These are phyloP conservation scores for fruit fly (Drosophila melanogaster) DNA, from an alignment of 1,140 invertebrate genomes.

Conservation along the genomic window Release_6_plus_ISO1_MT NC_004354.4:10476001-10476500, in stretches of 20 bases:
- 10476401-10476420: neutral
- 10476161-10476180: neutral
- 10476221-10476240: conserved; percentile 74
- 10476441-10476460: too few species aligned
- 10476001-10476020: conserved; percentile 67
- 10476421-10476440: too few species aligned
- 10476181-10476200: conserved; percentile 78
- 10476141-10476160: neutral
- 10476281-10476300: conserved; percentile 69
- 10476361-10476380: conserved; percentile 69
- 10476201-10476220: conserved; percentile 69
- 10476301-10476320: conserved; percentile 72
- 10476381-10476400: conserved; percentile 69
- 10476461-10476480: too few species aligned
- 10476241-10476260: conserved; percentile 72
- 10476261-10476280: conserved; percentile 54
- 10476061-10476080: conserved; percentile 65
- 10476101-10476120: conserved; percentile 75
- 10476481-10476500: too few species aligned
- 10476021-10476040: conserved; percentile 67
- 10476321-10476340: conserved; percentile 60
- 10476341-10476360: conserved; percentile 71
- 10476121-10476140: conserved; percentile 61
- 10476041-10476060: conserved; percentile 78
- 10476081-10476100: conserved; percentile 76